Evolutionary conservation across 2,113 vertebrate species (phyloP).

Genomic region (Dolichotis patagonum): DNA sequence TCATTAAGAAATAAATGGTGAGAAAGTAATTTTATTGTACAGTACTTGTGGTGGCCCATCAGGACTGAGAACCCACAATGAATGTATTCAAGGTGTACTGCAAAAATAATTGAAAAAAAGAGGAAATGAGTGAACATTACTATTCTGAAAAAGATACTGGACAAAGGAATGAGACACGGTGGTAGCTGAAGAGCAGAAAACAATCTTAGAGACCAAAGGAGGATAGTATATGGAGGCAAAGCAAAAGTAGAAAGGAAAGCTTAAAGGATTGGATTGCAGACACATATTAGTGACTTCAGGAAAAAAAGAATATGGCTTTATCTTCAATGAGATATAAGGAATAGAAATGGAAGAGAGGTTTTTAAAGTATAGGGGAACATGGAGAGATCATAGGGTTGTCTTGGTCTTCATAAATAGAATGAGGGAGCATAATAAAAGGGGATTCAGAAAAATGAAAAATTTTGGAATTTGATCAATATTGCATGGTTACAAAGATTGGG

Average conservation of each 20-base stretch:
- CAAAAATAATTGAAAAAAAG: not conserved
- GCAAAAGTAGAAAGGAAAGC: not conserved
- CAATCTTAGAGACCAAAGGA: not conserved
- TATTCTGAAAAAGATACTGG: slow-evolving; percentile 7
- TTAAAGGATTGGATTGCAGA: not conserved
- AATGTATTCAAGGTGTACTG: not conserved
- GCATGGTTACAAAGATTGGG: not conserved
- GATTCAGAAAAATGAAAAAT: slow-evolving; percentile 13
- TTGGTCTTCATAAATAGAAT: slow-evolving; percentile 30
- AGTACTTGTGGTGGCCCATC: not conserved
- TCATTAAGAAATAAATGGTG: not conserved
- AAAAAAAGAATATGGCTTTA: not conserved
- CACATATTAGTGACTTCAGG: not conserved
- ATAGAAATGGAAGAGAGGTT: not conserved
- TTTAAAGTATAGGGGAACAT: not conserved
- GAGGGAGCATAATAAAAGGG: not conserved
- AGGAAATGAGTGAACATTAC: not conserved
- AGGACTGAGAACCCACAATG: not conserved
- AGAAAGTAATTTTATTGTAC: slow-evolving; percentile 3
- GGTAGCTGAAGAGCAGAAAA: slow-evolving; percentile 9
- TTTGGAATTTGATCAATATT: not conserved
- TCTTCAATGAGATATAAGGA: not conserved
- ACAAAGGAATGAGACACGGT: slow-evolving; percentile 6
- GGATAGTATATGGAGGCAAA: not conserved
- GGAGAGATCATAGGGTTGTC: not conserved